Conservation (phyloP, 1,140 invertebrate genomes). For the Gonioctena quinquepunctata region DNA sequence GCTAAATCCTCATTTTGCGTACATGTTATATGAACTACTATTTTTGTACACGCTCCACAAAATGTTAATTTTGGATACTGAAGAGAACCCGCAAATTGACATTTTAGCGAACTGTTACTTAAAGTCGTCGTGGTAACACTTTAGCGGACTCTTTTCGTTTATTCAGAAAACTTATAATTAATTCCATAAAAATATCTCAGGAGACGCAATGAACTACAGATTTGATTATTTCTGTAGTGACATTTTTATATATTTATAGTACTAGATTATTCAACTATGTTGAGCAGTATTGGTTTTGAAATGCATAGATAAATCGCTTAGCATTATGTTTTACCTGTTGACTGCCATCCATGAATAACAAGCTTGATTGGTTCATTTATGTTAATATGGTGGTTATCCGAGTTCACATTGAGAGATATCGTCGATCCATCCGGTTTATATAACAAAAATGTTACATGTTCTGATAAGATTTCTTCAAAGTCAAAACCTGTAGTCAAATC, state of each 20-base stretch:
- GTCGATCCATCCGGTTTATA: background rate
- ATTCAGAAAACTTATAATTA: background rate
- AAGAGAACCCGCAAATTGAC: too few relatives aligned
- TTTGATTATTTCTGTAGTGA: background rate
- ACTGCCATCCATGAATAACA: constrained; percentile 29
- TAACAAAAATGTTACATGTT: background rate
- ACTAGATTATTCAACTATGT: too few relatives aligned
- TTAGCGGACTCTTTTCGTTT: too few relatives aligned
- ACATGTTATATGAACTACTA: too few relatives aligned
- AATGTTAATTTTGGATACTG: too few relatives aligned
- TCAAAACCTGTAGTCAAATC: background rate
- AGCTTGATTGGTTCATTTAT: constrained; percentile 20
- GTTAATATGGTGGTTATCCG: background rate
- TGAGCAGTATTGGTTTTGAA: too few relatives aligned
- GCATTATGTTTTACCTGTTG: constrained; percentile 6
- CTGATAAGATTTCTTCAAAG: background rate
- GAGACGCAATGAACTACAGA: too few relatives aligned
- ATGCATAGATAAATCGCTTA: background rate
- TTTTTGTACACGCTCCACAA: too few relatives aligned
- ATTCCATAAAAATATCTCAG: too few relatives aligned
- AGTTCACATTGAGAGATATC: background rate
- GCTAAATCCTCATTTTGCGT: too few relatives aligned
- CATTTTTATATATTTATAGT: background rate
- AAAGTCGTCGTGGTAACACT: too few relatives aligned
- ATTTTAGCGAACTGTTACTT: too few relatives aligned